These are phyloP conservation scores for Lytechinus pictus DNA, from an alignment of 35 echinoderm and acorn worm species.

Conservation along the genomic window DNA sequence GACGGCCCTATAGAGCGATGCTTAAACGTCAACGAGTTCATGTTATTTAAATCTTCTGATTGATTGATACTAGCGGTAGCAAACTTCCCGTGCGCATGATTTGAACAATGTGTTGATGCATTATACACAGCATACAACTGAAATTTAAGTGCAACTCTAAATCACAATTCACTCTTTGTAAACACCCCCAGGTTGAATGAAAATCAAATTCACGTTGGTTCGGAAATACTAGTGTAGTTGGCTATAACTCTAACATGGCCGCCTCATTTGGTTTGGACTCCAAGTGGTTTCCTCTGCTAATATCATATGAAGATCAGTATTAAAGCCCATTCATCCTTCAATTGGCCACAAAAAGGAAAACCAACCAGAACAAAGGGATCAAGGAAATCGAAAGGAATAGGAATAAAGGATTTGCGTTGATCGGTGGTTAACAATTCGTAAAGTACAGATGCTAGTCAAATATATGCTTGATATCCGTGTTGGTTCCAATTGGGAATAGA, in stretches of 20 bases:
- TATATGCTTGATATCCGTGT: not conserved
- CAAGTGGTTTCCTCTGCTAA: not conserved
- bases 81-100: no score
- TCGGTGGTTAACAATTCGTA: not conserved
- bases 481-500: not conserved
- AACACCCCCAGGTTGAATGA: no score
- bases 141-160: no score
- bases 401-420: not conserved
- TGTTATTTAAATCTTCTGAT: no score
- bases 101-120: no score
- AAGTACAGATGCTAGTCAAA: constrained; percentile 2
- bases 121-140: no score
- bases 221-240: not conserved
- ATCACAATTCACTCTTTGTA: no score
- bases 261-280: not conserved
- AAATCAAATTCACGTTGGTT: no score
- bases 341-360: constrained; percentile 11
- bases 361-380: not conserved
- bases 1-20: no score
- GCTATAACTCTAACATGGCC: not conserved
- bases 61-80: no score
- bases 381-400: not conserved
- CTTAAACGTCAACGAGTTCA: no score
- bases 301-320: not conserved
- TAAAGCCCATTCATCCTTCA: not conserved